Evolutionary conservation across 37 sponge, comb jelly and placozoan genomes (phyloP).

Genomic region (Dysidea cf. avara): DNA sequence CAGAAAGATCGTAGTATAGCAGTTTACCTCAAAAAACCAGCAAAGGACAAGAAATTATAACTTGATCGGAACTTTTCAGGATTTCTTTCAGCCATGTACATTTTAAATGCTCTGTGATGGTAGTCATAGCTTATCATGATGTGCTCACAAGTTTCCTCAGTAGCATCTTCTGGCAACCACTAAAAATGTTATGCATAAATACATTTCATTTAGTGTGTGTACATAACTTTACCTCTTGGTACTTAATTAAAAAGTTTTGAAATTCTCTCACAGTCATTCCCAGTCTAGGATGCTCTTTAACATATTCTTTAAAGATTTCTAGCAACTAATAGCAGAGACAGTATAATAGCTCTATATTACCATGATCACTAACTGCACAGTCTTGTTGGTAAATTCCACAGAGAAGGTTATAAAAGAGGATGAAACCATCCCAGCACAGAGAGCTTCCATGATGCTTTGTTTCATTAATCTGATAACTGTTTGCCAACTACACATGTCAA

Average conservation of each 20-base stretch:
- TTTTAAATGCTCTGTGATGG: constrained; percentile 61
- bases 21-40: constrained; percentile 72
- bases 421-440: constrained; percentile 72
- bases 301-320: constrained; percentile 47
- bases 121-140: constrained; percentile 57
- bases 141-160: background rate
- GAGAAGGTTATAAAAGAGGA: constrained; percentile 46
- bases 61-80: constrained; percentile 20
- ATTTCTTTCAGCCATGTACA: constrained; percentile 41
- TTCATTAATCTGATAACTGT: constrained; percentile 32
- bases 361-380: no score
- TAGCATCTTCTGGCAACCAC: constrained; percentile 47
- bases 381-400: constrained; percentile 8
- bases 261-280: constrained; percentile 70
- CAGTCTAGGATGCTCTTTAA: constrained; percentile 27
- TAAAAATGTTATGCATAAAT: background rate
- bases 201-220: background rate
- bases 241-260: constrained; percentile 39
- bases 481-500: constrained; percentile 26
- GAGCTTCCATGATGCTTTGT: constrained; percentile 32
- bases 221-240: constrained; percentile 30
- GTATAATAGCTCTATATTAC: no score
- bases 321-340: constrained; percentile 46
- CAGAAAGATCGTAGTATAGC: no score
- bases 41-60: constrained; percentile 43